Conservation (phyloP, 2,888 invertebrate genomes). For the Ophion ventricosus region DNA sequence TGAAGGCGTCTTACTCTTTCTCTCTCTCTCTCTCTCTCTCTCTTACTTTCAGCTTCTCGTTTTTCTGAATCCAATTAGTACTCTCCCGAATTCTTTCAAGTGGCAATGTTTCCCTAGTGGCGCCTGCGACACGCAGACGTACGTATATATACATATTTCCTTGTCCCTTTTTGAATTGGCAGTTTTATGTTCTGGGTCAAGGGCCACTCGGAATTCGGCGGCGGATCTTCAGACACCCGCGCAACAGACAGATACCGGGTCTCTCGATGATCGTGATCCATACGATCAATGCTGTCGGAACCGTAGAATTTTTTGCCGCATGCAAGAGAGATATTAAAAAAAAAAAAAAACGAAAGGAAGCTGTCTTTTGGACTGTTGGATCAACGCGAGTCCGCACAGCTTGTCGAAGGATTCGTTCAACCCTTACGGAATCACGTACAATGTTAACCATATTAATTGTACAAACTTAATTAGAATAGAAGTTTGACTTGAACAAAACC, state of each 20-base stretch:
- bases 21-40: neutral
- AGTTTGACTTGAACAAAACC: too few species aligned
- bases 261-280: too few species aligned
- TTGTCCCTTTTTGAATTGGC: constrained; percentile 1
- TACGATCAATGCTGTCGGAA: too few species aligned
- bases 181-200: neutral
- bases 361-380: constrained; percentile 54
- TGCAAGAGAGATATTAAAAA: constrained; percentile 33
- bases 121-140: constrained; percentile 14
- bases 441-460: too few species aligned
- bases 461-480: too few species aligned
- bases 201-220: neutral
- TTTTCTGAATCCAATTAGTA: constrained; percentile 67
- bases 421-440: too few species aligned
- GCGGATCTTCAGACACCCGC: too few species aligned
- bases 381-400: too few species aligned
- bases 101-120: constrained; percentile 38
- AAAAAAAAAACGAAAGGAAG: constrained; percentile 44
- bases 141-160: constrained; percentile 12
- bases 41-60: too few species aligned
- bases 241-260: too few species aligned
- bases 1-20: constrained; percentile 36
- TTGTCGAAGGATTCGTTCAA: too few species aligned
- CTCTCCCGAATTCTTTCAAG: constrained; percentile 62
- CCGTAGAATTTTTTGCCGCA: neutral